Conservation (phyloP, 2,888 invertebrate genomes). For the Bimastos eiseni region DNA sequence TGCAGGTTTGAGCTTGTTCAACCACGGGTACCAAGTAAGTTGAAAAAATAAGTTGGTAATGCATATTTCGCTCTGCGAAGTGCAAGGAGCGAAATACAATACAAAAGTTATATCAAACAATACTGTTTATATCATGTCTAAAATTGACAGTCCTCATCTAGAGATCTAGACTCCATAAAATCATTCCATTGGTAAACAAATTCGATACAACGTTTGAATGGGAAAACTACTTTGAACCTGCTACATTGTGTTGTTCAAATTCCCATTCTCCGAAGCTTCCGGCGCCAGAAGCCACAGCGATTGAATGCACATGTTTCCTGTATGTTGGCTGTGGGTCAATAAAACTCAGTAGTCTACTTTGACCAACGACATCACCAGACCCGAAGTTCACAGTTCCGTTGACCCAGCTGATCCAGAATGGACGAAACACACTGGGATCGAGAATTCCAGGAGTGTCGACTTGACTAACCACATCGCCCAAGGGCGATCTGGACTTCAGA, state of each 20-base stretch:
- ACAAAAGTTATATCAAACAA: not conserved
- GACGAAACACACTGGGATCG: not conserved
- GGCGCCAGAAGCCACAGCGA: slow-evolving; percentile 14
- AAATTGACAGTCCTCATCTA: not conserved
- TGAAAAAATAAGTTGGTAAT: too few species aligned
- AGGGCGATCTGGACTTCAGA: slow-evolving; percentile 20
- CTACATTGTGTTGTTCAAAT: not conserved
- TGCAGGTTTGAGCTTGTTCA: too few species aligned
- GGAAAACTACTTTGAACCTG: not conserved
- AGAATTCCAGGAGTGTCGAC: slow-evolving; percentile 30
- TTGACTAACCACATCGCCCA: not conserved
- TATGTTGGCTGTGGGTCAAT: slow-evolving; percentile 18
- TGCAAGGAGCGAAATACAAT: not conserved
- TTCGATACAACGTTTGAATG: not conserved
- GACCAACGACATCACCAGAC: slow-evolving; percentile 26
- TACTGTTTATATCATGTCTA: not conserved
- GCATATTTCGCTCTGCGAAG: not conserved
- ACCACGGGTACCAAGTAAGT: too few species aligned
- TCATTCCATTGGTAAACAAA: not conserved
- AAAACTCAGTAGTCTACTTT: not conserved
- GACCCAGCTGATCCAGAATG: slow-evolving; percentile 37
- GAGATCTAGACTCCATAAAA: not conserved
- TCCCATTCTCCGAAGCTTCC: slow-evolving; percentile 15
- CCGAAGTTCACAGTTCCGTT: slow-evolving; percentile 32
- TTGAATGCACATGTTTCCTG: slow-evolving; percentile 17